A percentile compares a stretch with the other conserved stretches of the same genome.
Conservation (phyloP, 2,797 vertebrate species). For the Trematomus bernacchii region DNA sequence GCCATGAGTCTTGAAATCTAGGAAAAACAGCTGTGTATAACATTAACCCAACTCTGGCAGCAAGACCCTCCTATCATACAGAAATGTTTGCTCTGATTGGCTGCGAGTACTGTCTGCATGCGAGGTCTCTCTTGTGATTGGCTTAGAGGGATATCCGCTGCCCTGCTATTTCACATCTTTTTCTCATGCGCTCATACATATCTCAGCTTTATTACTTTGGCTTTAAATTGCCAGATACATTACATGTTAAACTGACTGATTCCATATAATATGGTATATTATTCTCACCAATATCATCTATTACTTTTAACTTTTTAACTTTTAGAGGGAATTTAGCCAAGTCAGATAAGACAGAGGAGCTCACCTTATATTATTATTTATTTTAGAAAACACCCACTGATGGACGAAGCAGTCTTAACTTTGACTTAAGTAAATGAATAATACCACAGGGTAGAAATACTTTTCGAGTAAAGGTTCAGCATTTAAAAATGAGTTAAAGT, state of each 20-base stretch:
- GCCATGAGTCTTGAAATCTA: conserved; percentile 58
- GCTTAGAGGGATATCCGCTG: conserved; percentile 41
- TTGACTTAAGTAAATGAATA: too few relatives aligned
- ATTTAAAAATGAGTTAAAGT: too few relatives aligned
- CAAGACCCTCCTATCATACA: conserved; percentile 41
- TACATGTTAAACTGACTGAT: conserved; percentile 1
- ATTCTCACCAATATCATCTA: not conserved
- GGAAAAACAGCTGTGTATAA: conserved; percentile 78
- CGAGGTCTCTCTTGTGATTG: conserved; percentile 65
- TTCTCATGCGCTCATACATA: conserved; percentile 67
- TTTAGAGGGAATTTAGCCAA: not conserved
- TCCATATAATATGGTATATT: not conserved
- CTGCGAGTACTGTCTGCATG: conserved; percentile 37
- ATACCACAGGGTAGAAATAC: too few relatives aligned
- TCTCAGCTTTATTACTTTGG: conserved; percentile 38
- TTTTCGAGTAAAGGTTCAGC: too few relatives aligned
- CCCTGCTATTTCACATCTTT: conserved; percentile 56
- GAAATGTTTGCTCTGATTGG: conserved; percentile 68
- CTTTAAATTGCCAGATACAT: conserved; percentile 54
- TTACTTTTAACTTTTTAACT: not conserved
- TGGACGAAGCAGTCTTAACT: too few relatives aligned
- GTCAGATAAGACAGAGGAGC: not conserved
- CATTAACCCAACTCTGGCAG: conserved; percentile 68
- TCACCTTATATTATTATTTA: not conserved
- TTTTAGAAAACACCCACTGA: not conserved